Base-by-base conservation (phyloP, 2,113 vertebrate genomes). In the Agelaius phoeniceus region DNA sequence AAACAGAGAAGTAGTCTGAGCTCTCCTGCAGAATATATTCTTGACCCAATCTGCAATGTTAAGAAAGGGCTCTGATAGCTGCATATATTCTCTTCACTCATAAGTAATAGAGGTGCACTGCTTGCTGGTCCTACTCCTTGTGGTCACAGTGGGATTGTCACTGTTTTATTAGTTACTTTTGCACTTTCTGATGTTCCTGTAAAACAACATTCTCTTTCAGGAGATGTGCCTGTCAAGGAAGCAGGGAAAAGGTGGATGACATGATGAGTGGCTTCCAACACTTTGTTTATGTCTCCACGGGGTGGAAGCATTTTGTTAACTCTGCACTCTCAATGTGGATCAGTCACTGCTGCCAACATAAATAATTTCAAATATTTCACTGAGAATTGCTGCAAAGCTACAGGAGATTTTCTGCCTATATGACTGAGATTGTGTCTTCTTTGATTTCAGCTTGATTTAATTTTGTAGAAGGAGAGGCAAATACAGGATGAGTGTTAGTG, bases 301-400 rank as follows among this genome's bases (percentile, higher is more conserved):
- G 76, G 41, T 83, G 39, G 91, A 96, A 96, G 57, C 49, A 84
- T 97, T 97, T 98, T 89, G 88, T 97, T 96, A 96, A 90, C 87
- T 94, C 58, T 73, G 71, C 12, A 17, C 65, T 97, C 75, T 85
- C 92, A 69, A 90, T 84, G 87, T 87, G 65, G 88, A 93, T 96
- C 89, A 95, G 90, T 95, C 83, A 84, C 57, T 69, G 80, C 49
- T 95, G 63, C 92, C 93, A 97, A 95, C 68, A 91, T 59, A 97
- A 94, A 87, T 97, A 92, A 96, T 97, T 97, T 95, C 84, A 87
- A 87, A 84, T 94, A 94, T 96, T 97, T 97, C 92, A 83, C 89
- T 51, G 69, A 95, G 93, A 62, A 87, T 87, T 92, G 52, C 82
- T 96, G 82, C 82, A 97, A 93, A 94, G 84, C 68, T 95, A 74